Percentiles rank a stretch among this genome's conserved stretches.
phyloP scores from a whole-genome alignment of 1,140 invertebrate genomes.

The Sitobion miscanthi region DNA sequence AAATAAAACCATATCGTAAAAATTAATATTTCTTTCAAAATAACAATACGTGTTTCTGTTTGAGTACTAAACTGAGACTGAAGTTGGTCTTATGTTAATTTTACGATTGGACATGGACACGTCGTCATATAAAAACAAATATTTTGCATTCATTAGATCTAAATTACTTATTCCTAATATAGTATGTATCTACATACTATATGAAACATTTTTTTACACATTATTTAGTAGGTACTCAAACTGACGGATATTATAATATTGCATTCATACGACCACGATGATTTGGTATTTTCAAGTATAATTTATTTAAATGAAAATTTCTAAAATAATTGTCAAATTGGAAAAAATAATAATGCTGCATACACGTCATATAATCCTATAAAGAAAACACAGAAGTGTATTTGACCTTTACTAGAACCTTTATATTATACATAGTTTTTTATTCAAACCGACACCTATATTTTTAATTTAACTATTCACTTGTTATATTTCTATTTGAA shows the following conservation, averaged over 20 bases:
- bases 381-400: neutral
- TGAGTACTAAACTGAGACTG: neutral
- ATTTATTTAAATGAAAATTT: neutral
- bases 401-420: neutral
- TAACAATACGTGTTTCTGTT: slow-evolving; percentile 8
- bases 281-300: neutral
- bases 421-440: neutral
- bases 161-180: neutral
- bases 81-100: neutral
- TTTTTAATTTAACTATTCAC: neutral
- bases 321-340: neutral
- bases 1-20: slow-evolving; percentile 37
- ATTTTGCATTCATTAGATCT: neutral
- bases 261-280: neutral
- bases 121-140: slow-evolving; percentile 7
- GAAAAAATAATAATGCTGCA: neutral
- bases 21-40: slow-evolving; percentile 36
- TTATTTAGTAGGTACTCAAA: neutral
- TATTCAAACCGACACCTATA: neutral
- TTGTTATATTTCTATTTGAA: neutral
- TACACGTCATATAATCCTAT: neutral
- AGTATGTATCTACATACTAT: neutral
- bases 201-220: neutral
- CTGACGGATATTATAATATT: neutral
- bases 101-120: slow-evolving; percentile 28